Base-by-base conservation (phyloP, 2,888 invertebrate species). In the Meliscaeva auricollis region DNA sequence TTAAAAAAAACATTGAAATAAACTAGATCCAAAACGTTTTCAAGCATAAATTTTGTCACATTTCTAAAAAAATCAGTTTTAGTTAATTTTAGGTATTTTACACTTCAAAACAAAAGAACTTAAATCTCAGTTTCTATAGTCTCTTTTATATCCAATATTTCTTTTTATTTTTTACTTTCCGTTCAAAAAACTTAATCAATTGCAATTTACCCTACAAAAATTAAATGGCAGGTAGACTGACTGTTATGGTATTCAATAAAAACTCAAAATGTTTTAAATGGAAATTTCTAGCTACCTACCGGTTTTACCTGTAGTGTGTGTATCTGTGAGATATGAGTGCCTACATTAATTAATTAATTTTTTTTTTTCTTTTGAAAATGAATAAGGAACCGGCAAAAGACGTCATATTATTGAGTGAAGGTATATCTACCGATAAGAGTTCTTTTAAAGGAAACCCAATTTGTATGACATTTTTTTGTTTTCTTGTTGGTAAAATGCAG, bases 251-350 rank as follows among this genome's bases (percentile, higher is more conserved):
- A 48, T 38, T 58, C 8, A 44, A 15, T n/a, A 50, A 13, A 44
- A 17, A n/a, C 4, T 9, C 17, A 15, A 62, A 75, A 58, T 30
- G 52, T 32, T 58, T 41, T 30, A 66, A 68, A 76, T 82, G 70
- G 52, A 76, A 77, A 83, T 74, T 69, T 78, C 56, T 60, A 68
- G 41, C 56, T 73, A 26, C 26, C 26, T 26, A 69, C 68, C 73
- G 54, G 78, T 62, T 72, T 6, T 58, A 41, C 50, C 17, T 66
- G 30, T 44, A n/a, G 35, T 60, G 4, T 41, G 54, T 54, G 30
- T 54, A 5, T 54, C 15, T 30, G 83, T 83, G 83, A 78, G 83
- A 73, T 83, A 78, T 83, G 83, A 74, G 48, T 62, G 8, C 52
- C 50, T 52, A 22, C 52, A 22, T 17, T 46, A 2, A 17, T 30